Evolutionary conservation across 2,888 invertebrate genomes (phyloP).

Genomic region (Chalcis sispes): DNA sequence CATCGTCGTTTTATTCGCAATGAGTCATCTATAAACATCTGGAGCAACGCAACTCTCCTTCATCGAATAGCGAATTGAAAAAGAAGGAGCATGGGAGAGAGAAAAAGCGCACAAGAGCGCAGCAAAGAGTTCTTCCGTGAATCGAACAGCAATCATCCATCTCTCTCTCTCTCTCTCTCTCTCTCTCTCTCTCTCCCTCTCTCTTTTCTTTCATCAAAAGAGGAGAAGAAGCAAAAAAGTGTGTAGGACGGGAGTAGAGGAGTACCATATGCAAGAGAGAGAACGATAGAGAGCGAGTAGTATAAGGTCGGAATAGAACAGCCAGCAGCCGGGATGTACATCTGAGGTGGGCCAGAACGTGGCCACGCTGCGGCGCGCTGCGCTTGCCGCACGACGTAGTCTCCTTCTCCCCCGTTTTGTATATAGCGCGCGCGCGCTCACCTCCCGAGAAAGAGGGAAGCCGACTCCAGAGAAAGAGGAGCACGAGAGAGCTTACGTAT

Average conservation of each 20-base stretch:
- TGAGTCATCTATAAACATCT: no score
- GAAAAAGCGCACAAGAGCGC: background rate
- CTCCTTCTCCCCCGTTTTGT: no score
- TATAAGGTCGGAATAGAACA: slow-evolving; percentile 18
- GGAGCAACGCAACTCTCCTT: no score
- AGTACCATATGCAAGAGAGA: slow-evolving; percentile 55
- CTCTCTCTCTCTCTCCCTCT: no score
- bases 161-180: no score
- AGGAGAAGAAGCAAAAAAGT: background rate
- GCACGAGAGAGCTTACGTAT: no score
- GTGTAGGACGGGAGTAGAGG: slow-evolving; percentile 62
- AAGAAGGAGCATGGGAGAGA: slow-evolving; percentile 22
- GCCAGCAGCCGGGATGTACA: slow-evolving; percentile 57
- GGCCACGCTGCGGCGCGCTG: slow-evolving; percentile 75
- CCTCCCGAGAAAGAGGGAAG: slow-evolving; percentile 50
- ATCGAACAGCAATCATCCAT: no score
- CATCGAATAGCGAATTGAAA: background rate
- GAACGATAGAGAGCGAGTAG: slow-evolving; percentile 51
- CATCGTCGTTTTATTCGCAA: no score
- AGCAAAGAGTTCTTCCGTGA: background rate
- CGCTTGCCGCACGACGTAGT: slow-evolving; percentile 66
- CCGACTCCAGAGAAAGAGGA: slow-evolving; percentile 29
- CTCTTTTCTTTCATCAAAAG: background rate
- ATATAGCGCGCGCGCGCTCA: slow-evolving; percentile 55
- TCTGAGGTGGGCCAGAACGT: slow-evolving; percentile 74